These are phyloP conservation scores for Protodeltote pygarga DNA, from an alignment of 2,888 invertebrate species.

Conservation along the genomic window DNA sequence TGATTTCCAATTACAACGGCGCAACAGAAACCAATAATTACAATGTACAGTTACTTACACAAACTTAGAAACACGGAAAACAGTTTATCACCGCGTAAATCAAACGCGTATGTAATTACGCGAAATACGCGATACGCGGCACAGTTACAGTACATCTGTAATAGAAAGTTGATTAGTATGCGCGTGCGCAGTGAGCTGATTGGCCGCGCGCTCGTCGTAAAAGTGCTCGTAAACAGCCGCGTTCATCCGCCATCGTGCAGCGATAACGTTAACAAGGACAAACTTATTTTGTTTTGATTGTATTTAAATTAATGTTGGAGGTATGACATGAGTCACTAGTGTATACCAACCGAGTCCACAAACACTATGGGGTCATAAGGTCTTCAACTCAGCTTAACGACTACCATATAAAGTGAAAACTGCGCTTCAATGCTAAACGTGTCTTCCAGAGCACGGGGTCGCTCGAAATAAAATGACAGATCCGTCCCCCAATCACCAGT, in stretches of 20 bases:
- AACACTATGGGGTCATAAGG: no score
- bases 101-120: constrained; percentile 59
- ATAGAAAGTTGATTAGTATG: constrained; percentile 53
- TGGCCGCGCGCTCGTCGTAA: constrained; percentile 49
- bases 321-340: neutral
- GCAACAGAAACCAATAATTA: constrained; percentile 12
- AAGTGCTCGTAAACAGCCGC: constrained; percentile 43
- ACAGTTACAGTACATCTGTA: constrained; percentile 47
- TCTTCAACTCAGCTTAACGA: no score
- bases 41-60: constrained; percentile 10
- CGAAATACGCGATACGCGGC: constrained; percentile 45
- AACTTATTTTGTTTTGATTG: constrained; percentile 3
- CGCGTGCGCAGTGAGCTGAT: constrained; percentile 47
- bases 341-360: no score
- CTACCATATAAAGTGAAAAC: no score
- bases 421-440: no score
- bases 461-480: no score
- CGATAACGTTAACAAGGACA: constrained; percentile 59
- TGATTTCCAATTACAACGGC: neutral
- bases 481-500: no score
- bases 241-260: constrained; percentile 33
- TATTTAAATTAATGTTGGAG: constrained; percentile 13
- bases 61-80: constrained; percentile 30
- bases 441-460: no score
- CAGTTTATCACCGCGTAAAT: constrained; percentile 42